Base-by-base conservation (phyloP, 2,113 vertebrate species). In the Calyptommatus sinebrachiatus region DNA sequence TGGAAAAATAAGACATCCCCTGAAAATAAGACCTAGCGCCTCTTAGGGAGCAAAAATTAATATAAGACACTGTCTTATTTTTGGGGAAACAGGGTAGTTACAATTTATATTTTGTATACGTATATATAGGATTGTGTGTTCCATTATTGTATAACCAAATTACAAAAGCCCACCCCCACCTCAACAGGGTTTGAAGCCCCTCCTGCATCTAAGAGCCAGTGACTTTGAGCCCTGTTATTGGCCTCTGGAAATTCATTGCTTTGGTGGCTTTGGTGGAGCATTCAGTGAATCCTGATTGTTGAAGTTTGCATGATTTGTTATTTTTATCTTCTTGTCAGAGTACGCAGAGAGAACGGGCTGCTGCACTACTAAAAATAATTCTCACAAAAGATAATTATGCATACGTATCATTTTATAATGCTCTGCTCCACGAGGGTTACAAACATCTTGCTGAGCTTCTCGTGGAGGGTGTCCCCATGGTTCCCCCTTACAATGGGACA, bases 341-440 rank as follows among this genome's bases (percentile, higher is more conserved):
- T 70, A 97, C 96, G 50, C 95, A 90, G 71, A 95, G 88, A 79
- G 95, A 97, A 7, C 92, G 96, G 92, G 97, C 97, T 53, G 93
- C 91, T 76, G 90, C 92, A 41, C 89, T 99, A 77, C 86, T 99
- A 79, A 96, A 96, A 77, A 84, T 96, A 66, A 92, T 99, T 84
- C 94, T 99, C 83, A 87, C 76, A 62, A 99, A 99, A 91, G 96
- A 97, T 91, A 97, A 98, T 89, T 84, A 88, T 63, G 91, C 96
- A 8, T 99, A 97, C 66, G 93, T 97, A 89, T 99, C 98, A 7
- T 98, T 99, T 91, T 99, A 99, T 91, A 99, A 99, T 50, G 97
- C 98, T 31, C 88, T 99, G 1, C 88, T 97, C 61, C 95, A 94
- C 0, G 97, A 99, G 91, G 92, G 95, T 0, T 99, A 99, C 78